Base-by-base conservation (phyloP, 2,797 vertebrate genomes). In the Gallinago solitaria region DNA sequence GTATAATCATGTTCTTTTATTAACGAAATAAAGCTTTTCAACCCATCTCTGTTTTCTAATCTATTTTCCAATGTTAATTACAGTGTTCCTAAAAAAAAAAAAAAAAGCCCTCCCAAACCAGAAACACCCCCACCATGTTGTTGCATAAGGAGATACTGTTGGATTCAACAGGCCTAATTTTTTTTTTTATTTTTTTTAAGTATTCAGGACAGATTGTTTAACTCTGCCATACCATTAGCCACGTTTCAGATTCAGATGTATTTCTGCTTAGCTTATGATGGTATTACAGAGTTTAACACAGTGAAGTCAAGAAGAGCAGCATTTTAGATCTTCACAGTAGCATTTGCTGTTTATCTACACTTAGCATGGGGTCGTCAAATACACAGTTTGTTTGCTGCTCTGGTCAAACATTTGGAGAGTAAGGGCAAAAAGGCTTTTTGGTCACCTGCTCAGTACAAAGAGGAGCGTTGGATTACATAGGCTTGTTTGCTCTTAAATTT, bases 11-110 rank as follows among this genome's bases (percentile, higher is more conserved):
- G 56, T 1, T 78, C 94, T 81, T 95, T 96, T 88, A 83, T 83
- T 86, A 54, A 86, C 2, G 4, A 90, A 96, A 96, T 95, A 96
- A 96, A 95, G n/a, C 37, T 88, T 83, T 95, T 88, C 56, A 48
- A 69, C 13, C 5, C 32, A 19, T 59, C 11, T 59, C 23, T 30
- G 9, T 69, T 90, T 91, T 76, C 21, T 79, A 37, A 41, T 69
- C 2, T 9, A 27, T 79, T 91, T 89, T 74, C 78, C 74, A 83
- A 56, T 54, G 30, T 76, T 78, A 51, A 61, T 15, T 76, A 65
- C 9, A 60, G 19, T 57, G 93, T 93, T 87, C 7, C 16, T 65
- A 7, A 57, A 51, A 18, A 53, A 48, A 32, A 32, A 53, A 48
- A 32, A 32, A 39, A 7, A 45, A 39, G 10, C 28, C 7, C 5